Conservation (phyloP, 2,113 vertebrate genomes). For the Misgurnus anguillicaudatus region DNA sequence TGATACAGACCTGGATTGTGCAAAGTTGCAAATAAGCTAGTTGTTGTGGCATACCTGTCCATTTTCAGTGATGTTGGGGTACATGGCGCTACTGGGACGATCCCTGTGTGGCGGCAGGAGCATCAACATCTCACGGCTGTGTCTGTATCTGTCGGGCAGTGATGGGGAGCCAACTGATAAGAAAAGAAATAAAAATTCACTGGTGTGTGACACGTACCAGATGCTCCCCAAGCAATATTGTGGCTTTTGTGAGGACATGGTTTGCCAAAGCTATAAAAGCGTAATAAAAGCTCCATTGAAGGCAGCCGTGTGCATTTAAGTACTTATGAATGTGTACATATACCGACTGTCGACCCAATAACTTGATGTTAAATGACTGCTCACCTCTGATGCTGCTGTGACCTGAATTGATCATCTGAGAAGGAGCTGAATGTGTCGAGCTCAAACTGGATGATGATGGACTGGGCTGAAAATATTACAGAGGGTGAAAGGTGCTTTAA, state of each 20-base stretch:
- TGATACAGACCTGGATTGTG: neutral
- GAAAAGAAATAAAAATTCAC: neutral
- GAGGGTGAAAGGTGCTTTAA: neutral
- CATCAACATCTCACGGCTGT: slow-evolving; percentile 92
- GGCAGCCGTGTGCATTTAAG: too few species aligned
- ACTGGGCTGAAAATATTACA: slow-evolving; percentile 81
- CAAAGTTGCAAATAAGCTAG: neutral
- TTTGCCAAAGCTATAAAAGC: too few species aligned
- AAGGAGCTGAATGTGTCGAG: slow-evolving; percentile 94
- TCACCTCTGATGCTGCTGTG: slow-evolving; percentile 92
- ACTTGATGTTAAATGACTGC: neutral
- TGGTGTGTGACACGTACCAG: too few species aligned
- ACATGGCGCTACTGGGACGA: slow-evolving; percentile 93
- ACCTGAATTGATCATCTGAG: slow-evolving; percentile 93
- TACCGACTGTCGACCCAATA: neutral
- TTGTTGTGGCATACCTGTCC: slow-evolving; percentile 80
- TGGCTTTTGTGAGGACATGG: too few species aligned
- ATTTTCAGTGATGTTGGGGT: slow-evolving; percentile 86
- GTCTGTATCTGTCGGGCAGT: slow-evolving; percentile 93
- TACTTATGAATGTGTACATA: too few species aligned
- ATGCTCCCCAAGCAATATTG: too few species aligned
- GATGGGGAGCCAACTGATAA: slow-evolving; percentile 87
- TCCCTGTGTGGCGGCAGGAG: slow-evolving; percentile 89
- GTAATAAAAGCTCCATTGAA: too few species aligned
- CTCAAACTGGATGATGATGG: slow-evolving; percentile 95